Evolutionary conservation across 2,797 vertebrate species (phyloP).

Genomic region (Sparus aurata): DNA sequence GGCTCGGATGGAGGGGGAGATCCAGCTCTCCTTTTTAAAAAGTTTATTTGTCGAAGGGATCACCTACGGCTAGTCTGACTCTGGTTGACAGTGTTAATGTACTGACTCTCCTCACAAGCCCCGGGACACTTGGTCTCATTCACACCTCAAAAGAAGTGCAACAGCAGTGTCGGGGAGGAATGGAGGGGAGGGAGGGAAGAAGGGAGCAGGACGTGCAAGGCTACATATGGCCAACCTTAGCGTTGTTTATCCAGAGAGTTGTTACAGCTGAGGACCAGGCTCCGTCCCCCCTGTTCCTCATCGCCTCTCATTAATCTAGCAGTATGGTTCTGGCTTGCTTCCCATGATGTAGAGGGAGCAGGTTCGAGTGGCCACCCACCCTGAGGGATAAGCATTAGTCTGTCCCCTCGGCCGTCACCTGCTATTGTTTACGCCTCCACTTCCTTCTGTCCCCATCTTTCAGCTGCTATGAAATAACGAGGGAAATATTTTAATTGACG

Average conservation of each 20-base stretch:
- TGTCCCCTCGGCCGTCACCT: conserved; percentile 67
- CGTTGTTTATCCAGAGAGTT: conserved; percentile 78
- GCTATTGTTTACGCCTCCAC: conserved; percentile 71
- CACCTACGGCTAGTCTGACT: conserved; percentile 54
- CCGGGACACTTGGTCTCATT: conserved; percentile 62
- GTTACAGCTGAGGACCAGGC: conserved; percentile 79
- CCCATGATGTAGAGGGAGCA: conserved; percentile 67
- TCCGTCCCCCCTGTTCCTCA: conserved; percentile 63
- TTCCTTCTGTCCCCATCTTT: conserved; percentile 59
- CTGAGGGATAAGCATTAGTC: conserved; percentile 65
- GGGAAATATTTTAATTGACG: conserved; percentile 70
- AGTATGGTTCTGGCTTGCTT: conserved; percentile 69
- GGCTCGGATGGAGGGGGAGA: conserved; percentile 9
- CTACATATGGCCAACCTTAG: conserved; percentile 71
- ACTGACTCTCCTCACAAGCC: conserved; percentile 58
- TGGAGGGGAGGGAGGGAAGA: not conserved
- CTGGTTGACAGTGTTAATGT: conserved; percentile 69
- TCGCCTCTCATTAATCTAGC: conserved; percentile 80
- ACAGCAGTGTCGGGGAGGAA: conserved; percentile 28
- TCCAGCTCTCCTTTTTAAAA: conserved; percentile 54
- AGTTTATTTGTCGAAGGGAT: conserved; percentile 73
- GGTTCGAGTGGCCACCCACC: conserved; percentile 79
- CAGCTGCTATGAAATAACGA: conserved; percentile 68
- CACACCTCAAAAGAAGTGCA: conserved; percentile 71
- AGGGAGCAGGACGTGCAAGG: conserved; percentile 32